Conservation (phyloP, 30 jellyfish, hydroid and myxozoan species). For the Sanderia malayensis region DNA sequence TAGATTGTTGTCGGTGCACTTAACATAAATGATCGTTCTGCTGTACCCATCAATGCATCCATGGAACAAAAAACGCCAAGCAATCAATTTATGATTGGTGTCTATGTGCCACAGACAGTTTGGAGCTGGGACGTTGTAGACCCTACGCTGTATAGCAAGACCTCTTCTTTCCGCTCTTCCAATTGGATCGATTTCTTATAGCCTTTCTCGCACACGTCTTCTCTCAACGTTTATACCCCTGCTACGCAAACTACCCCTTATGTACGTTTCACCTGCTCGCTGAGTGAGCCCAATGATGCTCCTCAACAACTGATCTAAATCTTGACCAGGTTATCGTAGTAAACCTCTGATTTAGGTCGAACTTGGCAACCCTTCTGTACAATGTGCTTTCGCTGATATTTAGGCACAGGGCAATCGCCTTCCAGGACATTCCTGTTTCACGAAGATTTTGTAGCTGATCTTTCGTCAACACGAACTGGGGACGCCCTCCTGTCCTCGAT, state of each 20-base stretch:
- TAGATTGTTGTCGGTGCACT: slow-evolving; percentile 17
- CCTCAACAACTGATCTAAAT: not conserved
- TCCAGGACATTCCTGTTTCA: slow-evolving; percentile 21
- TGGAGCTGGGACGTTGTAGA: not conserved
- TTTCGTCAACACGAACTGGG: not conserved
- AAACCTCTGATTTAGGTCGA: not conserved
- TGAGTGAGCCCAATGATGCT: slow-evolving; percentile 8
- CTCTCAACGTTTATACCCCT: slow-evolving; percentile 5
- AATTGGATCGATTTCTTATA: not conserved
- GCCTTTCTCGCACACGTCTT: slow-evolving; percentile 10
- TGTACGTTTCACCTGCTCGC: slow-evolving; percentile 8
- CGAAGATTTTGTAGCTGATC: slow-evolving; percentile 4
- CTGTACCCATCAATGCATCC: slow-evolving; percentile 53
- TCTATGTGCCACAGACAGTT: not conserved
- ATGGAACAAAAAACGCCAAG: slow-evolving; percentile 44
- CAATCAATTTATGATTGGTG: slow-evolving; percentile 5
- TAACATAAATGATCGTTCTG: slow-evolving; percentile 4
- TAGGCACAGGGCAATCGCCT: slow-evolving; percentile 8
- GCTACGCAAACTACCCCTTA: not conserved
- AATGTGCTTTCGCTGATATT: slow-evolving; percentile 7
- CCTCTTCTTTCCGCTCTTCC: slow-evolving; percentile 3
- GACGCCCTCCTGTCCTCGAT: slow-evolving; percentile 21
- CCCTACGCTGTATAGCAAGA: not conserved
- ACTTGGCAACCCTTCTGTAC: slow-evolving; percentile 5
- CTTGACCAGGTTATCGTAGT: slow-evolving; percentile 1